Evolutionary conservation across 2,797 vertebrate genomes (phyloP), one percentile per base, ranked within the genome.

Genomic region (Acipenser oxyrinchus): DNA sequence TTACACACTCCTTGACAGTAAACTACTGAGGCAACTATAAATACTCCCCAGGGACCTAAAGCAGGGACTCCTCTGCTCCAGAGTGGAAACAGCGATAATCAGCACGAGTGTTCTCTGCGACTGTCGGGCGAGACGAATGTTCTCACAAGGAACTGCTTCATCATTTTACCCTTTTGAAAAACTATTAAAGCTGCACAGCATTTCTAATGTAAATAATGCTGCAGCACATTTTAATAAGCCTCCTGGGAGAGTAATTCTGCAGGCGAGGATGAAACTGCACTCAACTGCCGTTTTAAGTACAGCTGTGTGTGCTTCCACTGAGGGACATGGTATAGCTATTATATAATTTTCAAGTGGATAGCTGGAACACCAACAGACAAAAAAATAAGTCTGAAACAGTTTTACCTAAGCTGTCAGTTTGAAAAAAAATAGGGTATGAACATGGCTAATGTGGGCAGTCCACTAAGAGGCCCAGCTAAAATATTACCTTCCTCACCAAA

Each of bases 171-270:
- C 7, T 55, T 37, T 15, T 15, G 7, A 9, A 1, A 23, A 62
- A 10, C 18, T 62, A 48, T 62, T 23, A 48, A 62, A 62, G 60
- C 11, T 8, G 12, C 48, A 62, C 5, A 6, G 60, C 60, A 62
- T 15, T 62, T 62, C 60, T 18, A 48, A 62, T 62, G 60, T 18
- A 62, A 62, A 62, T 62, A 62, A 62, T 62, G 8, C 4, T 62
- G 18, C 60, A n/a, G 60, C 8, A 13, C 60, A 18, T 48, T 62
- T 62, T 62, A 62, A 62, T 62, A 62, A 62, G 60, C 60, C 60
- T 37, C 60, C 18, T 1, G 60, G 11, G 60, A 62, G 60, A 62
- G 18, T 23, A 12, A 48, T 62, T 8, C 60, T 62, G 15, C 7
- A 18, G 60, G 1, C 1, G 1, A 62, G 60, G 6, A 48, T 13